phyloP scores from a whole-genome alignment of 2,888 invertebrate genomes.

The Listrodromus nycthemerus region DNA sequence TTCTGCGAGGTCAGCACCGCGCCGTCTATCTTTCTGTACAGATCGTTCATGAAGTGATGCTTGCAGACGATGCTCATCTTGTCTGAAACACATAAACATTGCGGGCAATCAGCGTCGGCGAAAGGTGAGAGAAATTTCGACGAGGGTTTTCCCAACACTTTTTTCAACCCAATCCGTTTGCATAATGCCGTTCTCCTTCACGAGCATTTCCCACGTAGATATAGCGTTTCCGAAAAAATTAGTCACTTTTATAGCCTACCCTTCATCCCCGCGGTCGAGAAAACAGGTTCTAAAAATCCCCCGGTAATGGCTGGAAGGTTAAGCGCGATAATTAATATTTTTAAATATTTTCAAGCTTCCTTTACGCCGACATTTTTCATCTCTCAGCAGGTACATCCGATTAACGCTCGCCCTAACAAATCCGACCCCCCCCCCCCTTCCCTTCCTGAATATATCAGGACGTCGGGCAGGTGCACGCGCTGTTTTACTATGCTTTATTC shows the following conservation, averaged over 20 bases:
- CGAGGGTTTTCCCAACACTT: background rate
- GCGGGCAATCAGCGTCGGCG: background rate
- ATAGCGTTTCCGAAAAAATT: background rate
- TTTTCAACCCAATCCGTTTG: background rate
- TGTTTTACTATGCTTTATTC: constrained; percentile 11
- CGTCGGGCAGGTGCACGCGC: constrained; percentile 31
- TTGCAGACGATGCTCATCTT: constrained; percentile 96
- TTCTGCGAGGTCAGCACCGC: constrained; percentile 96
- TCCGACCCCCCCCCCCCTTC: background rate
- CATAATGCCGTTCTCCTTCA: no score
- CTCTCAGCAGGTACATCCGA: constrained; percentile 8
- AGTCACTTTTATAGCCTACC: background rate
- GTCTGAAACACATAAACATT: constrained; percentile 87
- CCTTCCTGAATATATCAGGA: constrained; percentile 26
- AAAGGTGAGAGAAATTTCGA: background rate
- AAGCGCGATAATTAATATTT: constrained; percentile 17
- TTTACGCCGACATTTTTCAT: background rate
- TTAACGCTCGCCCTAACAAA: constrained; percentile 16
- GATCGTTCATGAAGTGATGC: constrained; percentile 94
- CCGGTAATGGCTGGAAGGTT: background rate
- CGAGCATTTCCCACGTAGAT: background rate
- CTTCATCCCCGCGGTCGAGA: background rate
- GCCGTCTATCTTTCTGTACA: constrained; percentile 96
- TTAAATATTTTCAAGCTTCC: background rate
- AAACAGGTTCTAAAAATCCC: background rate